Percentiles rank a stretch among this genome's conserved stretches.
Evolutionary conservation across 2,113 vertebrate genomes (phyloP).

Genomic region (Sus scrofa): DNA sequence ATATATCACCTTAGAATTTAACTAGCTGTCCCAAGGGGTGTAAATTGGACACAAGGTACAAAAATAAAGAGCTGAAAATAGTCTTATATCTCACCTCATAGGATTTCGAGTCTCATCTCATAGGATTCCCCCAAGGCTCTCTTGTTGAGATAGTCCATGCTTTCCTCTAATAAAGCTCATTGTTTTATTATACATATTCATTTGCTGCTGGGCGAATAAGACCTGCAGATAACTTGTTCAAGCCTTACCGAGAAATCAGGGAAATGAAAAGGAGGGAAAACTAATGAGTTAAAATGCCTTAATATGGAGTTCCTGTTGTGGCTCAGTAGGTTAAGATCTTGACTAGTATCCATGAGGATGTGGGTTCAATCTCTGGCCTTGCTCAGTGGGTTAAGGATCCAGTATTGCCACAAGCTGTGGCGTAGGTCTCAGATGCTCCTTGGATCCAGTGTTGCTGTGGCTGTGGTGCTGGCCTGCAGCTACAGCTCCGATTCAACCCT

Average conservation of each 20-base stretch:
- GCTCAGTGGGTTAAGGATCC: no score
- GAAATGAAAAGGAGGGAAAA: neutral
- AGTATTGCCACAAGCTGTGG: no score
- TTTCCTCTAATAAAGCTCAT: neutral
- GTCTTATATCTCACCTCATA: neutral
- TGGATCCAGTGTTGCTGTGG: no score
- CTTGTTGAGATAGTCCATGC: neutral
- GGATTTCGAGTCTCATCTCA: neutral
- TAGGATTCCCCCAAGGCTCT: neutral
- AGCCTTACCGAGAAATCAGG: neutral
- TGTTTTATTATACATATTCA: neutral
- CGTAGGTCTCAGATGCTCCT: no score
- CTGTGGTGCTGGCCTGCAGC: no score
- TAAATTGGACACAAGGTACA: slow-evolving; percentile 26
- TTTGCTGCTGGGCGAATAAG: neutral
- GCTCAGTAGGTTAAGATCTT: no score
- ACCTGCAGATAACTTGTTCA: neutral
- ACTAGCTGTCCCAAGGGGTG: neutral
- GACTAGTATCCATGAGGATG: no score
- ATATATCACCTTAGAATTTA: neutral
- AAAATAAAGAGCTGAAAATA: slow-evolving; percentile 27
- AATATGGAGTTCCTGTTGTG: no score
- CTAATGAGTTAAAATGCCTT: neutral
- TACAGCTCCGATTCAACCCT: no score
- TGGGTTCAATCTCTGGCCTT: no score